These are phyloP conservation scores for Zapornia atra DNA, from an alignment of 2,113 vertebrate species.

Conservation along the genomic window DNA sequence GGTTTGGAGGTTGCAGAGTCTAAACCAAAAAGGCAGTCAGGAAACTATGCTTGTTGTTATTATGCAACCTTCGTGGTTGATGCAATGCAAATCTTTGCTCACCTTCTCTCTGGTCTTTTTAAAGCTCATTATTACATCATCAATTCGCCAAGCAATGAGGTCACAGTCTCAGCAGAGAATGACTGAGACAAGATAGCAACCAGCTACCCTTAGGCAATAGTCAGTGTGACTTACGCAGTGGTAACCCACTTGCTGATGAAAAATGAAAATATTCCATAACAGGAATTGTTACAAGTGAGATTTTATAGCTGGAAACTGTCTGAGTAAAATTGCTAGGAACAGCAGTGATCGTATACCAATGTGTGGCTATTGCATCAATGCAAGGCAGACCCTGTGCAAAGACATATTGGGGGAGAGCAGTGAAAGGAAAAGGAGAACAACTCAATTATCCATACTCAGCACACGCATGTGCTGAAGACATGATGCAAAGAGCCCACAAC, in stretches of 20 bases:
- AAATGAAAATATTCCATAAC: neutral
- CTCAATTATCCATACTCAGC: neutral
- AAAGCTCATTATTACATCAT: neutral
- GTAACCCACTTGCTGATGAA: neutral
- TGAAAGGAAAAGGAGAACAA: neutral
- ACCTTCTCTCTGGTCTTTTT: neutral
- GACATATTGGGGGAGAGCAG: neutral
- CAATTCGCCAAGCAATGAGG: neutral
- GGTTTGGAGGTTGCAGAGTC: neutral
- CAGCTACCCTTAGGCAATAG: neutral
- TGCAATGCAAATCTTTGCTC: neutral
- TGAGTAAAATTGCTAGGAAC: neutral
- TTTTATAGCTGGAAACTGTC: neutral
- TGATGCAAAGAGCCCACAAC: neutral
- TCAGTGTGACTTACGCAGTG: neutral
- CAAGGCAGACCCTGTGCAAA: neutral
- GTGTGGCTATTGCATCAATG: neutral
- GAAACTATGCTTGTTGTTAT: neutral
- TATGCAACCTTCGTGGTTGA: neutral
- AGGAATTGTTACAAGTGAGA: neutral
- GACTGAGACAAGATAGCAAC: neutral
- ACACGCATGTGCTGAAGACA: fast-evolving
- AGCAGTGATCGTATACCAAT: neutral
- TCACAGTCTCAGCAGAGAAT: neutral
- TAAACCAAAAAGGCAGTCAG: neutral